A percentile compares a stretch with the other conserved stretches of the same genome.
Conservation (phyloP, 2,888 invertebrate genomes). For the Mythimna pallens region DNA sequence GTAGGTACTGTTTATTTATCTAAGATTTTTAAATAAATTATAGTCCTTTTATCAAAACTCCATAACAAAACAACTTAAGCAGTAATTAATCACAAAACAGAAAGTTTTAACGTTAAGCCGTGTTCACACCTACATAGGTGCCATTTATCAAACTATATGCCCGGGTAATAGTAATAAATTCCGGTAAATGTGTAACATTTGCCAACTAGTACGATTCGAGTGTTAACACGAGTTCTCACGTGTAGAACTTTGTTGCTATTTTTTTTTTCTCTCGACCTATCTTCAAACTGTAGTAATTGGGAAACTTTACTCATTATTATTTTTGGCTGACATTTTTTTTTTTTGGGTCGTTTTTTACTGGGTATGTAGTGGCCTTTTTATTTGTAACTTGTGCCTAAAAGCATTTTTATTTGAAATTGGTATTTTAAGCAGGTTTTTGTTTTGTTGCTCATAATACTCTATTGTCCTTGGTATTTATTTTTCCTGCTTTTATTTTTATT, state of each 20-base stretch:
- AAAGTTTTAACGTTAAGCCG: conserved; percentile 50
- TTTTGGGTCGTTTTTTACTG: conserved; percentile 57
- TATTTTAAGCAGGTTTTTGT: background rate
- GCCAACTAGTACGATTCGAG: conserved; percentile 56
- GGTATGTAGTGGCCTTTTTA: conserved; percentile 2
- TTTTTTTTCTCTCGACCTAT: conserved; percentile 78
- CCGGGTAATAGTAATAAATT: conserved; percentile 61
- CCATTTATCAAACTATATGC: conserved; percentile 60
- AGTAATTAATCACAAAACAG: conserved; percentile 49
- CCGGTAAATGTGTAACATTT: conserved; percentile 59
- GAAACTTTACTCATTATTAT: conserved; percentile 89
- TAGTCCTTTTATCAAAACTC: background rate
- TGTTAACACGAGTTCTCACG: conserved; percentile 65
- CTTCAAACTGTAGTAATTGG: conserved; percentile 88
- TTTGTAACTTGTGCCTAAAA: conserved; percentile 8
- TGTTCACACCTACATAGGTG: conserved; percentile 51
- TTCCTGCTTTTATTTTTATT: background rate
- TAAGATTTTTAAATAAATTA: background rate
- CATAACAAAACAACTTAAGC: conserved; percentile 15
- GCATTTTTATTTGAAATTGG: conserved; percentile 5
- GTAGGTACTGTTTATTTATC: too few relatives aligned
- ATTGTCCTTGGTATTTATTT: too few relatives aligned
- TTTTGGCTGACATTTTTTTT: conserved; percentile 80
- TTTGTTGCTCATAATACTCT: background rate
- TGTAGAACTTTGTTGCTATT: conserved; percentile 71